Base-by-base conservation (phyloP, 2,113 vertebrate genomes). In the Oreochromis niloticus region DNA sequence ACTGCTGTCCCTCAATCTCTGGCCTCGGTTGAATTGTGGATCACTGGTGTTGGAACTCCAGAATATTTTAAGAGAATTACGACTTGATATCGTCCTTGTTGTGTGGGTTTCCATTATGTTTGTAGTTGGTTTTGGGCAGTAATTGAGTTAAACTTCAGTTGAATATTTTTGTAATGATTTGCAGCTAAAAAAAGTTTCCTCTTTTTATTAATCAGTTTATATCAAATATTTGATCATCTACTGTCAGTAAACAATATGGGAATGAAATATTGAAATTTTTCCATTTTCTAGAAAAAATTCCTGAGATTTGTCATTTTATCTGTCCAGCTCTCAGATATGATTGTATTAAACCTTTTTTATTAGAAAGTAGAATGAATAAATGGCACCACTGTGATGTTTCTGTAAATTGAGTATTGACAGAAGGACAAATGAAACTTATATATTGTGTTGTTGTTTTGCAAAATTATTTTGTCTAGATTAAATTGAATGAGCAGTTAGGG, bases 321-420 rank as follows among this genome's bases (percentile, higher is more conserved):
- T 32, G 9, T n/a, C 4, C 14, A 50, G 8, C 46, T 30, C 8
- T 7, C 8, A 36, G 50, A 7, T 80, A 54, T 75, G 10, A 50
- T 12, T 50, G 2, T 19, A 19, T 19, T 19, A 0, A 0, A 2
- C 71, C 7, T 52, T 59, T 30, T 48, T 16, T 80, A 14, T 81
- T 61, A 55, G 4, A 68, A 16, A 24, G 4, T 41, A 34, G 59
- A 22, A 1, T 17, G 34, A 63, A 55, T 39, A 41, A 43, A 80
- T 30, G 54, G 0, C 59, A 36, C 16, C 50, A 43, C 5, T 54
- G 82, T 83, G 16, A 52, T 2, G 0, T 52, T 78, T 32, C 13
- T 75, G 0, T 30, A 10, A 48, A 48, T 48, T 27, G 24, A 75
- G 24, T 1, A 75, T 75, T 75, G 14, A 17, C 43, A 19, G 22